Base-by-base conservation (phyloP, 2,797 vertebrate genomes). In the Chelmon rostratus region DNA sequence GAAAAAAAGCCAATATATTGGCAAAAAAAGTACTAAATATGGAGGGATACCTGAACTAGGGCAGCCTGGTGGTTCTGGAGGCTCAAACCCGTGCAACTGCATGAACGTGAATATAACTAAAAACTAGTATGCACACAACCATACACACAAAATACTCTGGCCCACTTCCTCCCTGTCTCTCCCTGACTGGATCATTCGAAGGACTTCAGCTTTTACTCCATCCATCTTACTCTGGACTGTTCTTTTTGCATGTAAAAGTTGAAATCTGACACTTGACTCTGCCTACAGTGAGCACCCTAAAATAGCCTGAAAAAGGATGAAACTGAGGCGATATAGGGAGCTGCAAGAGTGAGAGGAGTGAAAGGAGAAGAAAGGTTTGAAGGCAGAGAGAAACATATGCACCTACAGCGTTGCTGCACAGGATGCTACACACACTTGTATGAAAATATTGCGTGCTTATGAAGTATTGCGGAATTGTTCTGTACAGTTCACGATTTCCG, bases 241-340 rank as follows among this genome's bases (percentile, higher is more conserved):
- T 59, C n/a, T 52, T 11, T 52, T 61, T 11, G 13, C 23, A n/a
- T 33, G 25, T 18, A 21, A 28, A 2, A 33, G 33, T 69, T 71
- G 19, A 72, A 40, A 47, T 49, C 28, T 40, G 69, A 64, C 33
- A 59, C 62, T 59, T 21, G 42, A 56, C 23, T 63, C 64, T 42
- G 52, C 54, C 54, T 44, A 71, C 67, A 53, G 63, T 16, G 8
- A 56, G 33, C 25, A 13, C 28, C 61, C 10, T 3, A 38, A 68
- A 76, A 76, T 59, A 81, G 50, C 56, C 21, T 33, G 28, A 23
- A 68, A 84, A 81, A 59, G 49, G 70, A 42, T 18, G 33, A 81
- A 49, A 59, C 19, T 31, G 18, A 73, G 68, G 0, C 10, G 15
- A 62, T 62, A n/a, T 3, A 37, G 16, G 3, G 19, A 71, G 11